These are phyloP conservation scores for Hippoglossus hippoglossus DNA, from an alignment of 2,797 vertebrate species.

Conservation along the genomic window DNA sequence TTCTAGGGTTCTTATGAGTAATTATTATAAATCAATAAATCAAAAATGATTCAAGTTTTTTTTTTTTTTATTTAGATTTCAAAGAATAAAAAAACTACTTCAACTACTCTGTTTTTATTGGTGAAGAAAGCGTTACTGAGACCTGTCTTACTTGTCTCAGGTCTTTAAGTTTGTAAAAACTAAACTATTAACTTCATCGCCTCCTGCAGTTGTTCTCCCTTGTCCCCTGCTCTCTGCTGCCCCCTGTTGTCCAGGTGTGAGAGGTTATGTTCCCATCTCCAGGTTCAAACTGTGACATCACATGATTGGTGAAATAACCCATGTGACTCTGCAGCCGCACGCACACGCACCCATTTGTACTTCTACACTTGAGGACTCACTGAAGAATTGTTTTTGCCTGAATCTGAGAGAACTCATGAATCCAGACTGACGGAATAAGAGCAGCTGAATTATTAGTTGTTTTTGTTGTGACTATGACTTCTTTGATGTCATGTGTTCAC, in stretches of 20 bases:
- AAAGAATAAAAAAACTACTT: conserved; percentile 10
- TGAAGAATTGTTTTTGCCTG: too few relatives aligned
- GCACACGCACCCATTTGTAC: conserved; percentile 9
- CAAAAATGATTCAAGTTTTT: neutral
- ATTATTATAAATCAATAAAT: neutral
- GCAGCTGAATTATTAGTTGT: too few relatives aligned
- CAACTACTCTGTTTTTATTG: conserved; percentile 12
- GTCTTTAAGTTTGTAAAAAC: neutral
- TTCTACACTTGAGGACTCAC: conserved; percentile 19
- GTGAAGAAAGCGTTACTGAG: neutral
- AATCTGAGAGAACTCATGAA: too few relatives aligned
- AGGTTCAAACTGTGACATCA: conserved; percentile 38
- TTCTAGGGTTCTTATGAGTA: too few relatives aligned
- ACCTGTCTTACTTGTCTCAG: neutral
- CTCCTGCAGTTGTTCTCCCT: neutral
- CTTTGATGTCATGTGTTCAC: too few relatives aligned
- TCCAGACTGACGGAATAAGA: too few relatives aligned
- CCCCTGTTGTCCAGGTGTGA: neutral
- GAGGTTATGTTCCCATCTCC: neutral
- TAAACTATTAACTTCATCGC: neutral
- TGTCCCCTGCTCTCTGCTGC: neutral
- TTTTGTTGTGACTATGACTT: too few relatives aligned
- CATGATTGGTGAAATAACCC: conserved; percentile 6
- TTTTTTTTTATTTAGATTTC: neutral
- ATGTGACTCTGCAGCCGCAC: neutral